phyloP scores from a whole-genome alignment of 2,113 vertebrate species.

The Rhinoderma darwinii region DNA sequence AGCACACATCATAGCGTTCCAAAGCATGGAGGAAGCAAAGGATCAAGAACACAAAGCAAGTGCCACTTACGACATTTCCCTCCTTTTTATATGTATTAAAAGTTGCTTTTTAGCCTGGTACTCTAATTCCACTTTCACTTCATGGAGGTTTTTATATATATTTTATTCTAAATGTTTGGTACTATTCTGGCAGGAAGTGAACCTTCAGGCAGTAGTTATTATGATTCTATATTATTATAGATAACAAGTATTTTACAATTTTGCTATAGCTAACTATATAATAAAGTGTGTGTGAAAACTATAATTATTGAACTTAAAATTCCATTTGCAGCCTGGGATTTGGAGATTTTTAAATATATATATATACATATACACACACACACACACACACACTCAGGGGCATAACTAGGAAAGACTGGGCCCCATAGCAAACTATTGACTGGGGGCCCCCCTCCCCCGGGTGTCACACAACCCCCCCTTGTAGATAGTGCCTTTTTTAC shows the following conservation, averaged over 20 bases:
- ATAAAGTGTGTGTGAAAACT: background rate
- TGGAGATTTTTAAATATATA: too few relatives aligned
- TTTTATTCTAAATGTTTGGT: background rate
- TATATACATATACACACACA: too few relatives aligned
- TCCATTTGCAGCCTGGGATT: background rate
- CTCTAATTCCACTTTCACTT: background rate
- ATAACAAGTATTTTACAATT: background rate
- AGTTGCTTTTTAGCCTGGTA: background rate
- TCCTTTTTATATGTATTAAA: background rate
- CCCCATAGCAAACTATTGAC: too few relatives aligned
- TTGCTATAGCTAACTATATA: background rate
- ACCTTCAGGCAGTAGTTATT: background rate
- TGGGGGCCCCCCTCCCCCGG: too few relatives aligned
- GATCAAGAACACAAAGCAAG: constrained; percentile 88
- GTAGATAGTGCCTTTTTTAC: too few relatives aligned
- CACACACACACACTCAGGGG: too few relatives aligned
- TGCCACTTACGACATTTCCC: background rate
- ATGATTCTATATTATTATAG: background rate
- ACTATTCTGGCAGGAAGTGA: background rate
- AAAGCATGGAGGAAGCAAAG: constrained; percentile 90
- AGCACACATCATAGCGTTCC: constrained; percentile 87
- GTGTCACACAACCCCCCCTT: too few relatives aligned
- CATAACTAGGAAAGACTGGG: too few relatives aligned
- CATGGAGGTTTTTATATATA: background rate
- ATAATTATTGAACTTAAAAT: background rate